Evolutionary conservation across 2,113 vertebrate species (phyloP).

Genomic region (Clarias batrachus): DNA sequence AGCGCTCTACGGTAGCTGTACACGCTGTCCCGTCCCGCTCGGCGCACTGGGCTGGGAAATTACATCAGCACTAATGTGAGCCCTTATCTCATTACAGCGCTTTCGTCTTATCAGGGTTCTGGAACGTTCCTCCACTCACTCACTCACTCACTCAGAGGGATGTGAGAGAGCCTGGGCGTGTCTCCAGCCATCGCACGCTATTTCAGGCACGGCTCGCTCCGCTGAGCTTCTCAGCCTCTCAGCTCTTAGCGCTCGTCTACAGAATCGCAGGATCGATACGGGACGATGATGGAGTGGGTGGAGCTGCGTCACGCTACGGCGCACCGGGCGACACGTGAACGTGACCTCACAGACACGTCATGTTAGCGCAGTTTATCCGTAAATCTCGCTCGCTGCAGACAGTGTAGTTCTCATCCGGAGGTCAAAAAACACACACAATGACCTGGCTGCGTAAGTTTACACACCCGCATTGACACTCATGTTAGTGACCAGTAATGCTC

Average conservation of each 20-base stretch:
- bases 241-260: not conserved
- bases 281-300: not conserved
- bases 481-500: too few relatives aligned
- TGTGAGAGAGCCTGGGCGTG: slow-evolving; percentile 13
- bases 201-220: slow-evolving; percentile 16
- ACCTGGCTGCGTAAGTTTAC: too few relatives aligned
- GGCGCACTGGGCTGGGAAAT: slow-evolving; percentile 43
- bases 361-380: not conserved
- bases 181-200: not conserved
- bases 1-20: not conserved
- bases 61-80: slow-evolving; percentile 46
- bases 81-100: slow-evolving; percentile 50
- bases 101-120: slow-evolving; percentile 45
- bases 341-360: not conserved
- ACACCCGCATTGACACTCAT: too few relatives aligned
- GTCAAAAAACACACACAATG: not conserved
- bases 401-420: not conserved
- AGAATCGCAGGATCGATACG: not conserved
- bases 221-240: slow-evolving; percentile 25
- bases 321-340: not conserved
- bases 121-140: slow-evolving; percentile 18
- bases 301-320: not conserved
- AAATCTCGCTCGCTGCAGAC: not conserved
- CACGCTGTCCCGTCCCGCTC: slow-evolving; percentile 47
- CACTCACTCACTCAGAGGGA: too few relatives aligned